Base-by-base conservation (phyloP, 2,113 vertebrate species). In the Gavia stellata region DNA sequence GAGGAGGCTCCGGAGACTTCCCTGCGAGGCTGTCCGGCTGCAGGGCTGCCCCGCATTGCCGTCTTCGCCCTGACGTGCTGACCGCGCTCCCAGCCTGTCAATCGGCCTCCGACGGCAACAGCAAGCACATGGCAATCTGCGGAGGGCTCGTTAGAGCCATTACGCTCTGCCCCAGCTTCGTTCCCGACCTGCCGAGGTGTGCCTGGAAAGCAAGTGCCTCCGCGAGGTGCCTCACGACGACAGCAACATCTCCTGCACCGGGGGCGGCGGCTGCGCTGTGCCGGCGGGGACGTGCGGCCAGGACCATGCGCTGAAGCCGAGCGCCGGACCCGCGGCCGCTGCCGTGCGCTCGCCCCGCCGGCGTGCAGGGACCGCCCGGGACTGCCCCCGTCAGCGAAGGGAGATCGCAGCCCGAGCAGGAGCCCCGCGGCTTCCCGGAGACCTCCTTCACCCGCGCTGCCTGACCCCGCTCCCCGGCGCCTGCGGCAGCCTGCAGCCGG, bases 51-150 rank as follows among this genome's bases (percentile, higher is more conserved):
- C 26, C 19, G 18, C 25, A 7, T 65, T 10, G 40, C 52, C 12
- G 50, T 25, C 12, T 29, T 33, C 20, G 62, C 28, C 19, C 80
- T 38, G 78, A 75, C 40, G 86, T 33, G 65, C 56, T 38, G 63
- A 17, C 50, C 23, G 42, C 21, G 85, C 44, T 75, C 58, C 40
- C 14, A 68, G 95, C 44, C 92, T 96, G 87, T 93, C 96, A 86
- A 10, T n/a, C 55, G 47, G 71, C 24, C 29, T 78, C 40, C 38
- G 28, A 29, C 88, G 36, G 81, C 85, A 71, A 79, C 86, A 73
- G 93, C 90, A 34, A 79, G 84, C 96, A 84, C 89, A 93, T 91
- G 95, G 92, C 87, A 81, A 4, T 20, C n/a, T 55, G 78, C 79
- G 8, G 79, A 6, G 53, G 66, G 90, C 77, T 70, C 29, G 36